phyloP scores from a whole-genome alignment of 2,113 vertebrate species.

The Lethenteron camtschaticum region DNA sequence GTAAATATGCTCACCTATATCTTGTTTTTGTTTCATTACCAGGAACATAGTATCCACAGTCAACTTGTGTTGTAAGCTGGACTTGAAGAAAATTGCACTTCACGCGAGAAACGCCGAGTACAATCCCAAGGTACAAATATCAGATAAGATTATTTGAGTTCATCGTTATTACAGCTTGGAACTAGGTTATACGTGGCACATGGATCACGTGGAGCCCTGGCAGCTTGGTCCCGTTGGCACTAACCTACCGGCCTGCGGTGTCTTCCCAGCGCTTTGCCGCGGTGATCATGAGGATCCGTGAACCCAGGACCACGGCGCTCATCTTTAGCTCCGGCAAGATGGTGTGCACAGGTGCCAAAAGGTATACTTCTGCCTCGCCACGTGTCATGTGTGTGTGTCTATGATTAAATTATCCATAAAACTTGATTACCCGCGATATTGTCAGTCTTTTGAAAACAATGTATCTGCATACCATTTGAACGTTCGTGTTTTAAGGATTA shows the following conservation, averaged over 20 bases:
- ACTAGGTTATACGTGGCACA: too few relatives aligned
- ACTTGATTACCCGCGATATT: too few relatives aligned
- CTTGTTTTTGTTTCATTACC: conserved; percentile 11
- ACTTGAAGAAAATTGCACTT: conserved; percentile 80
- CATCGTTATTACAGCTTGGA: too few relatives aligned
- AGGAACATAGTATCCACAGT: conserved; percentile 94
- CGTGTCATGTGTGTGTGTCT: too few relatives aligned
- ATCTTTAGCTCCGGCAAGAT: conserved; percentile 97
- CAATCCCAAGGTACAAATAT: conserved; percentile 69
- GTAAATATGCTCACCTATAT: neutral
- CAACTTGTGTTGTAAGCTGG: conserved; percentile 67
- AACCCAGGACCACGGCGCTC: conserved; percentile 74
- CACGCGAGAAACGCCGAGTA: conserved; percentile 92
- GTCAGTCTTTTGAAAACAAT: too few relatives aligned
- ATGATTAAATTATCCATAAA: too few relatives aligned
- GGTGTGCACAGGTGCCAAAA: conserved; percentile 93
- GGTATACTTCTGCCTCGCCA: conserved; percentile 21
- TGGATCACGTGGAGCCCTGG: too few relatives aligned
- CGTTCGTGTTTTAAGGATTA: too few relatives aligned
- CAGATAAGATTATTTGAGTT: too few relatives aligned
- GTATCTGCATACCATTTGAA: too few relatives aligned
- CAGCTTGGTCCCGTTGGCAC: too few relatives aligned
- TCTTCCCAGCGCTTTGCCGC: conserved; percentile 60
- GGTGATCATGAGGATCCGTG: conserved; percentile 87
- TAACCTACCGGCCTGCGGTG: conserved; percentile 7